These are phyloP conservation scores for Tachyglossus aculeatus DNA, from an alignment of 2,797 vertebrate species.

Conservation along the genomic window DNA sequence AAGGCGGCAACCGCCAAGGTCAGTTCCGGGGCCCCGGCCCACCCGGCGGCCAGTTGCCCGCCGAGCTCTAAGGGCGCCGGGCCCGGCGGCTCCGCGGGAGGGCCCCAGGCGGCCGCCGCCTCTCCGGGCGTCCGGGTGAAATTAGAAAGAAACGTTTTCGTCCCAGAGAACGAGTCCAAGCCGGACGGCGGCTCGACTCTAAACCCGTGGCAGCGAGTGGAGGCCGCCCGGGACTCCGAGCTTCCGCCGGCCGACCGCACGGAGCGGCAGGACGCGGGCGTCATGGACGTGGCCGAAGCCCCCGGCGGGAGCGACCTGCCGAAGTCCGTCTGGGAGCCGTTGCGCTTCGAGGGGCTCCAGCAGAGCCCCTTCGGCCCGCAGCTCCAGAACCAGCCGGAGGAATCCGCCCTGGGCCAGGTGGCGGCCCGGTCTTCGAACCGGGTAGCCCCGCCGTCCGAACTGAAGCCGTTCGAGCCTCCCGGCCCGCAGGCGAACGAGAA, in stretches of 20 bases:
- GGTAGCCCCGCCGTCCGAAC: conserved; percentile 81
- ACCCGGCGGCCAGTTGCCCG: conserved; percentile 66
- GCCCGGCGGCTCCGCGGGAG: conserved; percentile 73
- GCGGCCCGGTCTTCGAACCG: conserved; percentile 81
- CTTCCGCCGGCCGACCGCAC: conserved; percentile 72
- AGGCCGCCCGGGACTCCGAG: conserved; percentile 75
- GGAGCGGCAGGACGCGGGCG: conserved; percentile 70
- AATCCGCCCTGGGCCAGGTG: conserved; percentile 73
- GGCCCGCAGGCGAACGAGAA: conserved; percentile 88
- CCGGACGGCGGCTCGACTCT: conserved; percentile 78
- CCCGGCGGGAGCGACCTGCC: conserved; percentile 80
- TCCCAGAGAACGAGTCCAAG: conserved; percentile 80
- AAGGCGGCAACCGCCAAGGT: conserved; percentile 74
- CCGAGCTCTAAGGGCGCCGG: conserved; percentile 72
- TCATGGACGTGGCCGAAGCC: conserved; percentile 71
- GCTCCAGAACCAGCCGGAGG: conserved; percentile 72
- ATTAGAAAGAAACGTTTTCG: conserved; percentile 78
- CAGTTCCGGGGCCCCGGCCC: conserved; percentile 68
- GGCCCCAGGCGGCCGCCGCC: conserved; percentile 75
- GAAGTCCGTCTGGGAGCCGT: conserved; percentile 78
- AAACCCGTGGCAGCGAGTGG: conserved; percentile 81
- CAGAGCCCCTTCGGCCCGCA: conserved; percentile 73
- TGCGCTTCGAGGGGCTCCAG: conserved; percentile 74
- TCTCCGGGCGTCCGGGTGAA: conserved; percentile 82
- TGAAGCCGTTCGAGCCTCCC: conserved; percentile 86